Conservation (phyloP, 2,797 vertebrate species). For the Microctenopoma steveboyesi region DNA sequence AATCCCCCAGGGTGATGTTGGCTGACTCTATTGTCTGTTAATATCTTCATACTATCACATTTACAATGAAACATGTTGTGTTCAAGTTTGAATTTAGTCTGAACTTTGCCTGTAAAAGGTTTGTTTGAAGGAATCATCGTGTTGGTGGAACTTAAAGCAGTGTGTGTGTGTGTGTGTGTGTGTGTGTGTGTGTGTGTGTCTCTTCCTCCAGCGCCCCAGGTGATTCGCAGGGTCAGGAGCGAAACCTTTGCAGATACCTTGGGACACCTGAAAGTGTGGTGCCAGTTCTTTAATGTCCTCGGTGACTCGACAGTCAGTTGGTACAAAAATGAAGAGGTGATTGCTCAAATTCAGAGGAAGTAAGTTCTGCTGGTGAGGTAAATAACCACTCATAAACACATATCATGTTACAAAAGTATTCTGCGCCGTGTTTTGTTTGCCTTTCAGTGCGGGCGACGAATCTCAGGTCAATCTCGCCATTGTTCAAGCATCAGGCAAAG, state of each 20-base stretch:
- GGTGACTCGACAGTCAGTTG: conserved; percentile 90
- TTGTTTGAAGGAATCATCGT: too few species aligned
- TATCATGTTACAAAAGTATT: too few species aligned
- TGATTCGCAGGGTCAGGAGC: conserved; percentile 93
- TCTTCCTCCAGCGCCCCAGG: conserved; percentile 89
- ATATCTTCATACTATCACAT: too few species aligned
- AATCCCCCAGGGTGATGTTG: too few species aligned
- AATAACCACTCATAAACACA: neutral
- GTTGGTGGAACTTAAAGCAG: too few species aligned
- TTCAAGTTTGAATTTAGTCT: too few species aligned
- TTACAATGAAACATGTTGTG: too few species aligned
- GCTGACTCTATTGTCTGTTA: too few species aligned
- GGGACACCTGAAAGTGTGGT: conserved; percentile 96
- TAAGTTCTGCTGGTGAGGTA: conserved; percentile 55
- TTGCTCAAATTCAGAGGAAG: conserved; percentile 87
- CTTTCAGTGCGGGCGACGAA: conserved; percentile 90
- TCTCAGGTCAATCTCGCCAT: conserved; percentile 90
- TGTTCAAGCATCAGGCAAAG: conserved; percentile 86
- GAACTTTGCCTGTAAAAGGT: too few species aligned
- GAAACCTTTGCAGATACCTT: conserved; percentile 91
- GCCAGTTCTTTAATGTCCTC: conserved; percentile 97
- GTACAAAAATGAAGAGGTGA: conserved; percentile 88
- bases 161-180: neutral
- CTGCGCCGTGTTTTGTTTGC: conserved; percentile 7
- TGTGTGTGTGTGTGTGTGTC: conserved; percentile 11